Percentiles rank a stretch among this genome's conserved stretches.
Evolutionary conservation across 53 echinoderm and acorn worm genomes (phyloP).

Genomic region (Antedon mediterranea): DNA sequence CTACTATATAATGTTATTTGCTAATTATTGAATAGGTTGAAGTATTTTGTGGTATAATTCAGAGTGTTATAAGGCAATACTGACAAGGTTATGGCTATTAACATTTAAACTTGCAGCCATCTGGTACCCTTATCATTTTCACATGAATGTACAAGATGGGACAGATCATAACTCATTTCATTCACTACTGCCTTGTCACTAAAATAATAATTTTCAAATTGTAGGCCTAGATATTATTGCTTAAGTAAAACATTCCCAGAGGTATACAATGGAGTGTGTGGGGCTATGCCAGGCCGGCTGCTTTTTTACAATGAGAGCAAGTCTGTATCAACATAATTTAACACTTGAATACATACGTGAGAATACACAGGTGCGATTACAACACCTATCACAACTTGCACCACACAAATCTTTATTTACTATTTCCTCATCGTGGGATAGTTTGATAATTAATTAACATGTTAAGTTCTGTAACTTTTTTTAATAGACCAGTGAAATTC

Average conservation of each 20-base stretch:
- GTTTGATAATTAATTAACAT: too few species aligned
- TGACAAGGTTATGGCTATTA: background rate
- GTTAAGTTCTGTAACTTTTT: too few species aligned
- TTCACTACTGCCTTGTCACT: background rate
- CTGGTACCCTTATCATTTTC: background rate
- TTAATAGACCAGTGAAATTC: too few species aligned
- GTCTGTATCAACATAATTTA: background rate
- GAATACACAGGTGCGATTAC: background rate
- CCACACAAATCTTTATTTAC: background rate
- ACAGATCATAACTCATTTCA: background rate
- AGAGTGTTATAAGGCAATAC: background rate
- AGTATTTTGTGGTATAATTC: background rate
- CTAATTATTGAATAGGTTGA: background rate
- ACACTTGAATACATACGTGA: background rate
- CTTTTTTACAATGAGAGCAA: background rate
- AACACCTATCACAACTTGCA: background rate
- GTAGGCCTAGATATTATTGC: background rate
- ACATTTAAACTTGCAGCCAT: background rate
- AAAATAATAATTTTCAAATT: background rate
- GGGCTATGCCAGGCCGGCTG: background rate
- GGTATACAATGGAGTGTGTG: background rate
- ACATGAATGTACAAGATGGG: background rate
- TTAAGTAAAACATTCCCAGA: background rate
- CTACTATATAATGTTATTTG: background rate
- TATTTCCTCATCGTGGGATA: background rate